Conservation (phyloP, 1,140 invertebrate species). For the Drosophila lini region DNA sequence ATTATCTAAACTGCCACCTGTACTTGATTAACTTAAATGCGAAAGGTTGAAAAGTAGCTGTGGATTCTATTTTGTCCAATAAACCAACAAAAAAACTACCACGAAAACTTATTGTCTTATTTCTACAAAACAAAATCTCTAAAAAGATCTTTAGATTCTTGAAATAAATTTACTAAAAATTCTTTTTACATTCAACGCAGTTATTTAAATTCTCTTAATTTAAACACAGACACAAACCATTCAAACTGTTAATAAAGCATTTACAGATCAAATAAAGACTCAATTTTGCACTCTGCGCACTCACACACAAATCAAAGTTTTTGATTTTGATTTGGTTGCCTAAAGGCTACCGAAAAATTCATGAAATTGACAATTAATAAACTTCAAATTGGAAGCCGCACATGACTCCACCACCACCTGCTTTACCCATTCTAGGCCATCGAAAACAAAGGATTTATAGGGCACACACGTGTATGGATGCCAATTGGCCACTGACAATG, state of each 20-base stretch:
- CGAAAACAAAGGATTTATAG: slow-evolving; percentile 37
- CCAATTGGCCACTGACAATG: slow-evolving; percentile 49
- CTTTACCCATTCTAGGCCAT: not conserved
- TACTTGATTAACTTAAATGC: not conserved
- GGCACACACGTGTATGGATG: slow-evolving; percentile 31
- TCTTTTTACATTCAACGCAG: not conserved
- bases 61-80: slow-evolving; percentile 1
- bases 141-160: too few species aligned
- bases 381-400: slow-evolving; percentile 58
- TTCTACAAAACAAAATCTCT: too few species aligned
- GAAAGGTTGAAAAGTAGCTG: not conserved
- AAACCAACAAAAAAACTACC: not conserved
- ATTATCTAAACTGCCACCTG: not conserved
- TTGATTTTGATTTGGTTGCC: slow-evolving; percentile 34
- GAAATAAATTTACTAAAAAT: too few species aligned
- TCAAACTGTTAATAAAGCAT: slow-evolving; percentile 21
- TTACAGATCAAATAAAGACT: slow-evolving; percentile 10
- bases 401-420: not conserved
- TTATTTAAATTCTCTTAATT: not conserved
- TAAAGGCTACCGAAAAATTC: slow-evolving; percentile 37
- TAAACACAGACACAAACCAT: not conserved
- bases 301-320: slow-evolving; percentile 30
- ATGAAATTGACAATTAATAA: slow-evolving; percentile 78
- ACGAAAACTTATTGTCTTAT: not conserved
- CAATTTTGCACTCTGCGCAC: not conserved